These are phyloP conservation scores for Sebastes cheni DNA, from an alignment of 2,797 vertebrate genomes.

Conservation along the genomic window DNA sequence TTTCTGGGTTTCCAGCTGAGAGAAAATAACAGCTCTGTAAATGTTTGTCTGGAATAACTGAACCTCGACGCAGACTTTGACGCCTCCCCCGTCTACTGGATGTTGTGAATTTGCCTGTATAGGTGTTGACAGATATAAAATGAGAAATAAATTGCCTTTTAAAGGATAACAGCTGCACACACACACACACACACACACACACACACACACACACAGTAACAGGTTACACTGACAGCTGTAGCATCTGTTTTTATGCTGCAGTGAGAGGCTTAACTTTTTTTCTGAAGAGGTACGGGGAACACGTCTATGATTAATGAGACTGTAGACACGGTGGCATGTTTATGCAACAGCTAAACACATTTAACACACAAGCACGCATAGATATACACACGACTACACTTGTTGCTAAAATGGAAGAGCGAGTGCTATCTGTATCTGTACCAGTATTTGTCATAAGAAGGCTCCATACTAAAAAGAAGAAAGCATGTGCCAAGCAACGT, in stretches of 20 bases:
- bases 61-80: not conserved
- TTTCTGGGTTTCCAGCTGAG: not conserved
- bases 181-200: not conserved
- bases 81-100: not conserved
- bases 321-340: slow-evolving; percentile 27
- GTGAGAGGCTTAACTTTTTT: slow-evolving; percentile 4
- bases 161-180: slow-evolving; percentile 1
- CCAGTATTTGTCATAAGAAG: not conserved
- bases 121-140: slow-evolving; percentile 6
- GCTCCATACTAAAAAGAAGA: not conserved
- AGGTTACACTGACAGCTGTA: not conserved
- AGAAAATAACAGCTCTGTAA: not conserved
- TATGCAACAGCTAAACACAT: slow-evolving; percentile 24
- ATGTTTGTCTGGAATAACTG: not conserved
- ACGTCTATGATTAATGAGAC: slow-evolving; percentile 19
- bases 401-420: not conserved
- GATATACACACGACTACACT: not conserved
- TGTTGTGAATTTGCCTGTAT: not conserved
- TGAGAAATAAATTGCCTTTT: slow-evolving; percentile 1
- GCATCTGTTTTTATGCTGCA: slow-evolving; percentile 19
- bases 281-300: not conserved
- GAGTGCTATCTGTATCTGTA: not conserved
- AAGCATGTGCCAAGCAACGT: not conserved
- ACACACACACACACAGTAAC: not conserved
- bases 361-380: not conserved